Evolutionary conservation across 2,888 invertebrate genomes (phyloP).

Genomic region (Heliconius erato): DNA sequence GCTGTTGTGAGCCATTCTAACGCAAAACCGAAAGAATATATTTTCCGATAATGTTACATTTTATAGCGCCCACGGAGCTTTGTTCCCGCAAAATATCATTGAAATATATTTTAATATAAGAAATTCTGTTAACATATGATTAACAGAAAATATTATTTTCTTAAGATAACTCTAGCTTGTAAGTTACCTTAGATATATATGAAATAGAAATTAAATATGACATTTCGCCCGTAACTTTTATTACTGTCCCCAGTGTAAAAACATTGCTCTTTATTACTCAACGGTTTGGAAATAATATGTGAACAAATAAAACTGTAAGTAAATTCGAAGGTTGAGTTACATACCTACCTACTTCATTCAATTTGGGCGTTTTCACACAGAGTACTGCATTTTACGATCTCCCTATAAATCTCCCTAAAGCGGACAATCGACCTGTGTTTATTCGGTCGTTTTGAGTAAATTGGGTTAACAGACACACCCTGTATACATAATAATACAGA

Average conservation of each 20-base stretch:
- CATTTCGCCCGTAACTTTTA: slow-evolving; percentile 36
- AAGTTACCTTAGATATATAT: neutral
- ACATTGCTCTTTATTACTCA: slow-evolving; percentile 37
- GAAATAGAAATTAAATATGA: neutral
- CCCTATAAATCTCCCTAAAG: slow-evolving; percentile 73
- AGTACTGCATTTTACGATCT: slow-evolving; percentile 67
- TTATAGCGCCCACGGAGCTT: slow-evolving; percentile 5
- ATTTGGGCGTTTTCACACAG: slow-evolving; percentile 47
- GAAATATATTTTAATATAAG: neutral
- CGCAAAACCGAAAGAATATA: slow-evolving; percentile 16
- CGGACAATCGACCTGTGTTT: slow-evolving; percentile 74
- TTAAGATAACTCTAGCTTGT: neutral
- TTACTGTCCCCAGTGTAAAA: slow-evolving; percentile 36
- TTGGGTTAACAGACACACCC: slow-evolving; percentile 78
- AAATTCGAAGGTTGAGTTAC: slow-evolving; percentile 56
- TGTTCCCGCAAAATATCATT: neutral
- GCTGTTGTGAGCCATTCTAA: slow-evolving; percentile 23
- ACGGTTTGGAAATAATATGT: slow-evolving; percentile 55
- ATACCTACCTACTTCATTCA: slow-evolving; percentile 42
- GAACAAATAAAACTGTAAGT: slow-evolving; percentile 53
- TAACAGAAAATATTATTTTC: neutral
- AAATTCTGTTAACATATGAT: neutral
- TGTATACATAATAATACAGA: slow-evolving; percentile 75
- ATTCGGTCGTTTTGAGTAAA: slow-evolving; percentile 77
- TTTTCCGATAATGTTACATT: slow-evolving; percentile 20